Conservation (phyloP, 2,797 vertebrate genomes). For the Sciaenops ocellatus region DNA sequence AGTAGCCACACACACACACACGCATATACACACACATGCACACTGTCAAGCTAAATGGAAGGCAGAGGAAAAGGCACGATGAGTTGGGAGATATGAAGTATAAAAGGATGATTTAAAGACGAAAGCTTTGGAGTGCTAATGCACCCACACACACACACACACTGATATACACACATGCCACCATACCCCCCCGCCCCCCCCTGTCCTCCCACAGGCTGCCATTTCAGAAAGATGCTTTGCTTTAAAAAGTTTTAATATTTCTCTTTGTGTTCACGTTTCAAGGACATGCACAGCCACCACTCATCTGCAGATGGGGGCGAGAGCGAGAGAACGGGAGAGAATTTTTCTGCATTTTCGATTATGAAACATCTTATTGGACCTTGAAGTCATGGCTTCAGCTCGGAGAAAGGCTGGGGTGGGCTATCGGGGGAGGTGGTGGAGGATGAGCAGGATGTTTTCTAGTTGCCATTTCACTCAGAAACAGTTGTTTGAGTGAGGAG, state of each 20-base stretch:
- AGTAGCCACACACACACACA: not conserved
- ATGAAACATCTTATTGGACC: constrained; percentile 51
- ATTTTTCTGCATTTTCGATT: constrained; percentile 57
- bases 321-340: constrained; percentile 16
- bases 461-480: constrained; percentile 33
- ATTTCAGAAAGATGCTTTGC: constrained; percentile 66
- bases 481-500: constrained; percentile 29
- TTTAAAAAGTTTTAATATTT: constrained; percentile 73
- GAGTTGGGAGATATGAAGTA: constrained; percentile 32
- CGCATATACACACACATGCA: not conserved
- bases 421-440: not conserved
- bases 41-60: constrained; percentile 18
- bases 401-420: constrained; percentile 7
- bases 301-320: constrained; percentile 54
- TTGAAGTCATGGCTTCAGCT: constrained; percentile 54
- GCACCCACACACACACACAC: not conserved
- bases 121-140: constrained; percentile 59
- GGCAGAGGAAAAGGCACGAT: constrained; percentile 16
- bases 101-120: constrained; percentile 48
- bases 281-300: constrained; percentile 68
- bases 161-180: not conserved
- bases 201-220: constrained; percentile 47
- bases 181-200: not conserved
- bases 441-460: constrained; percentile 33
- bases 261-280: constrained; percentile 78